These are phyloP conservation scores for Parascotia fuliginaria DNA, from an alignment of 2,888 invertebrate species.

Conservation along the genomic window DNA sequence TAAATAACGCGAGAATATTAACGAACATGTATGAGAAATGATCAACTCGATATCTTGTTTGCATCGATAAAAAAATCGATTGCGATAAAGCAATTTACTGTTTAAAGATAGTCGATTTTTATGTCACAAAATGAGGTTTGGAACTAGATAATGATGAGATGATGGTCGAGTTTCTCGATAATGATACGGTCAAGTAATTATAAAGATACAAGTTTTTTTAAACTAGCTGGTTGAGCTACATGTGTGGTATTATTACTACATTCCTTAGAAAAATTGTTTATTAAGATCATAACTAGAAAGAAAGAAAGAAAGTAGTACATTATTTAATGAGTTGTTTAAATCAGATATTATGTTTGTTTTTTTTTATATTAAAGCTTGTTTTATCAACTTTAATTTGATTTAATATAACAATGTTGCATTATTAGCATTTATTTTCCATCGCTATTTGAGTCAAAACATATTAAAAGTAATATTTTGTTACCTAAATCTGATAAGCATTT, in stretches of 20 bases:
- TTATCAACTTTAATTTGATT: too few relatives aligned
- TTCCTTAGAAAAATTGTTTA: conserved; percentile 2
- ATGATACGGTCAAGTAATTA: conserved; percentile 44
- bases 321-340: neutral
- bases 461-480: too few relatives aligned
- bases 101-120: conserved; percentile 44
- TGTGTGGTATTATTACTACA: conserved; percentile 30
- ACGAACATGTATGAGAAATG: conserved; percentile 32
- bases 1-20: conserved; percentile 43
- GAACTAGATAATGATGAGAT: conserved; percentile 39
- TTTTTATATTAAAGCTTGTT: too few relatives aligned
- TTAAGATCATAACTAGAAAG: neutral
- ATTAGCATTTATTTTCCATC: too few relatives aligned
- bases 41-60: conserved; percentile 40
- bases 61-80: conserved; percentile 31
- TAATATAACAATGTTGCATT: too few relatives aligned
- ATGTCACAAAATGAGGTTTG: conserved; percentile 41
- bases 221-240: conserved; percentile 26
- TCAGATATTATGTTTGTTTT: too few relatives aligned
- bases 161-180: conserved; percentile 39
- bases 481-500: too few relatives aligned
- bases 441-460: too few relatives aligned
- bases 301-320: too few relatives aligned
- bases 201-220: conserved; percentile 31
- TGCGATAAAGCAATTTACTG: conserved; percentile 43